Evolutionary conservation across 1,140 invertebrate genomes (phyloP).

Genomic region (Bactericera cockerelli): DNA sequence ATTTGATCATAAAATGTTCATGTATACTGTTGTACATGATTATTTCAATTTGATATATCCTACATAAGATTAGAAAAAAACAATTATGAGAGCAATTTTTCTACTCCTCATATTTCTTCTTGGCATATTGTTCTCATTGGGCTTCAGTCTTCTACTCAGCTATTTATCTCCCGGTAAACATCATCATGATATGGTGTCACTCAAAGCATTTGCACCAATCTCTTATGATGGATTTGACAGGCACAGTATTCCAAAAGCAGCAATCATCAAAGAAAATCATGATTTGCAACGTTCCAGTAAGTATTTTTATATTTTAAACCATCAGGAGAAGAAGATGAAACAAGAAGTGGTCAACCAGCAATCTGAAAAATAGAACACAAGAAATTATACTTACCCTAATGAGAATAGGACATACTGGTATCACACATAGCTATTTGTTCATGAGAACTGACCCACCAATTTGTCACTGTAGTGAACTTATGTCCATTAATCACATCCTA

Average conservation of each 20-base stretch:
- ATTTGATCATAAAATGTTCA: too few species aligned
- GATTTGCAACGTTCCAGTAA: slow-evolving; percentile 16
- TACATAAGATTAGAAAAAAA: too few species aligned
- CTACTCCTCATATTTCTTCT: slow-evolving; percentile 14
- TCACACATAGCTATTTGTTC: too few species aligned
- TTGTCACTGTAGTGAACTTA: not conserved
- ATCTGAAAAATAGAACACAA: not conserved
- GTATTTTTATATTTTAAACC: not conserved
- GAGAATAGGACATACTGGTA: too few species aligned
- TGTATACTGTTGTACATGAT: too few species aligned
- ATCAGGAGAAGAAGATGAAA: not conserved
- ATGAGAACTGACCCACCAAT: not conserved
- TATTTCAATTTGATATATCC: too few species aligned
- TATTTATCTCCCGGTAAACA: not conserved
- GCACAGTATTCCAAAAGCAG: not conserved
- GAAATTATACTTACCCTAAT: too few species aligned
- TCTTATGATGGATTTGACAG: slow-evolving; percentile 11
- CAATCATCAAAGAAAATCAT: slow-evolving; percentile 4
- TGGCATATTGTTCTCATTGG: slow-evolving; percentile 12
- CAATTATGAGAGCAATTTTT: not conserved
- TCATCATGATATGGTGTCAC: not conserved
- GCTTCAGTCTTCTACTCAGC: slow-evolving; percentile 8
- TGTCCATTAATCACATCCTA: too few species aligned
- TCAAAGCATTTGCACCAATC: slow-evolving; percentile 14
- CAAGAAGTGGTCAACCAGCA: not conserved